phyloP scores from a whole-genome alignment of 2,888 invertebrate genomes.

The Oeneis ivallda region DNA sequence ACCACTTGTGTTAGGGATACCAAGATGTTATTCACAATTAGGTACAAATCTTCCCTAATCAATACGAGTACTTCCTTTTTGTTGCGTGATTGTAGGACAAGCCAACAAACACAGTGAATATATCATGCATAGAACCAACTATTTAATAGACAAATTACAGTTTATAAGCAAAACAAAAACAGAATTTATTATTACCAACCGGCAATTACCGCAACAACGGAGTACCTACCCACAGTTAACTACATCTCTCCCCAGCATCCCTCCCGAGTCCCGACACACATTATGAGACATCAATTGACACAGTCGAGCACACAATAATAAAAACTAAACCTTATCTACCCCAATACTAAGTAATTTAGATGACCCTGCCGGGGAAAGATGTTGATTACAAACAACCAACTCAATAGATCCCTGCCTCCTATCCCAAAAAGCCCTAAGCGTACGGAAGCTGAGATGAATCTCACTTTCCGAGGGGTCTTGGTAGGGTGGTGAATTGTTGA shows the following conservation, averaged over 20 bases:
- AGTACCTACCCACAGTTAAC: constrained; percentile 15
- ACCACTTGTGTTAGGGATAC: too few relatives aligned
- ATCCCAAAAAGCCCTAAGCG: constrained; percentile 47
- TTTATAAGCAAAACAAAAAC: constrained; percentile 8
- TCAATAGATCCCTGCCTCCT: constrained; percentile 49
- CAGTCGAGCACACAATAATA: constrained; percentile 68
- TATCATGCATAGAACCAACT: too few relatives aligned
- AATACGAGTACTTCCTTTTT: too few relatives aligned
- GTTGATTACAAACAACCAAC: constrained; percentile 67
- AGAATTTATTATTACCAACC: constrained; percentile 9
- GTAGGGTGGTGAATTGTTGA: constrained; percentile 44
- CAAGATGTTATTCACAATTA: too few relatives aligned
- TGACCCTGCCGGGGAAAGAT: constrained; percentile 61
- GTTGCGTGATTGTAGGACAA: too few relatives aligned
- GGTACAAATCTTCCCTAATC: too few relatives aligned
- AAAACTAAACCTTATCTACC: constrained; percentile 74
- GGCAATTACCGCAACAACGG: constrained; percentile 25
- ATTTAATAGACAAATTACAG: neutral
- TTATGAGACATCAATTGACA: constrained; percentile 54
- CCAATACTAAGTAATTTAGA: constrained; percentile 70
- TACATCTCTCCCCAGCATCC: constrained; percentile 21
- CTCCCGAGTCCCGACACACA: constrained; percentile 37
- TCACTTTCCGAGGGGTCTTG: constrained; percentile 39
- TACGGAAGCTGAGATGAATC: constrained; percentile 33
- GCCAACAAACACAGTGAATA: too few relatives aligned